Evolutionary conservation across 2,888 invertebrate species (phyloP), one percentile per base, ranked within the genome.

Genomic region (Eugnorisma glareosa): DNA sequence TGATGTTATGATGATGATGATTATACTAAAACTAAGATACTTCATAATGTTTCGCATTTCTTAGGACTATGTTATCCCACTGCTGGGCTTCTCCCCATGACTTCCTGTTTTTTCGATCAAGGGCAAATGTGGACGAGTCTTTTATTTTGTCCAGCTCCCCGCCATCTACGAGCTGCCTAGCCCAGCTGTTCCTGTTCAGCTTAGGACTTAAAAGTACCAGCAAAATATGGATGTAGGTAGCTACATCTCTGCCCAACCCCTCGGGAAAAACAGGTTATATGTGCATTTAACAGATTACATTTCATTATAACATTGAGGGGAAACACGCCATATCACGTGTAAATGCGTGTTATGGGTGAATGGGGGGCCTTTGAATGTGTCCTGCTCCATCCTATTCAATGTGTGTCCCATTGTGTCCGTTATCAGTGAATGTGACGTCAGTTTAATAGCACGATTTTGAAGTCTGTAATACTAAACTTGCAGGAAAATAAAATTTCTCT

Each of bases 281-380:
- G 64, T 40, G 54, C 21, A 28, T 79, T 57, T 64, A 77, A 57
- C 2, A 57, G 21, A 64, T 71, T 66, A 66, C n/a, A 45, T 71
- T 37, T 54, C 2, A 66, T 72, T 18, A 79, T 45, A 45, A 64
- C n/a, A 71, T 21, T 64, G 71, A 37, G 10, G 11, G 24, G 15
- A 57, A 43, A 67, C 67, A 80, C 31, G 81, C 21, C 35, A 63
- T 10, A 13, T 67, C 7, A 57, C 63, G 54, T 78, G 57, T 11
- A 10, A 48, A 40, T 24, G 28, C 35, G 24, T 66, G 35, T 66
- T 66, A 18, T 24, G n/a, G 2, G n/a, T 15, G 18, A 43, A 63
- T 21, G 31, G 31, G 31, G 31, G 35, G 15, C 21, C 1, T 3
- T 3, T 51, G 37, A 35, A 43, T 40, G 4, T 13, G 48, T 43